These are phyloP conservation scores for Leptopterna dolabrata DNA, from an alignment of 2,888 invertebrate species.

Conservation along the genomic window DNA sequence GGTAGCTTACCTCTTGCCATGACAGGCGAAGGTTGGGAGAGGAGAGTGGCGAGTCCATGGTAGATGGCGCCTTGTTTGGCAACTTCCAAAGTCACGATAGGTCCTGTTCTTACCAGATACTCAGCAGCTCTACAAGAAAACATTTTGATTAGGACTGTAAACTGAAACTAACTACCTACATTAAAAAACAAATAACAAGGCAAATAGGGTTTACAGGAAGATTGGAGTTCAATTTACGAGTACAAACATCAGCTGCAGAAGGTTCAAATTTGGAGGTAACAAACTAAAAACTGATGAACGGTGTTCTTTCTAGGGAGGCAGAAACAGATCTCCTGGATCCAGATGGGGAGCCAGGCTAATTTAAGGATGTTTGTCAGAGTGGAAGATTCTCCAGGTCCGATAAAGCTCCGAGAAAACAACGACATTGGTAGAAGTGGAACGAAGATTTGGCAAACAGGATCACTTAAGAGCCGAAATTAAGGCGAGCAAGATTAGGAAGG, in stretches of 20 bases:
- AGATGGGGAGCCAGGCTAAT: background rate
- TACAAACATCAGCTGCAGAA: too few relatives aligned
- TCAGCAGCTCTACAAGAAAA: constrained; percentile 84
- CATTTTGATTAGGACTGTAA: background rate
- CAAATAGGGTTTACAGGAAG: too few relatives aligned
- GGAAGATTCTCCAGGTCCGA: background rate
- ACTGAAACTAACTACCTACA: background rate
- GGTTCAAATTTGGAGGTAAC: background rate
- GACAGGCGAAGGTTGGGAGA: constrained; percentile 90
- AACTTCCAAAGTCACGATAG: constrained; percentile 92
- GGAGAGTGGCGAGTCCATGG: constrained; percentile 92
- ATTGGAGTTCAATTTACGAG: too few relatives aligned
- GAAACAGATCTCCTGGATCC: background rate
- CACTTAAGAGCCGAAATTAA: too few relatives aligned
- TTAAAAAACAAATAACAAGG: background rate
- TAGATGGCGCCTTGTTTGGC: constrained; percentile 98
- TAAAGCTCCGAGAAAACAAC: background rate
- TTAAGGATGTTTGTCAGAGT: background rate
- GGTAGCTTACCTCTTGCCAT: constrained; percentile 76
- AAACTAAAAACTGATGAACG: background rate
- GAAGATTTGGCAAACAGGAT: too few relatives aligned
- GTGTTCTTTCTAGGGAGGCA: background rate
- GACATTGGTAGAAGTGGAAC: background rate
- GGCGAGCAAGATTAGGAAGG: too few relatives aligned
- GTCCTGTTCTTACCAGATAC: constrained; percentile 93